These are phyloP conservation scores for Chitala chitala DNA, from an alignment of 2,113 vertebrate species.

Conservation along the genomic window DNA sequence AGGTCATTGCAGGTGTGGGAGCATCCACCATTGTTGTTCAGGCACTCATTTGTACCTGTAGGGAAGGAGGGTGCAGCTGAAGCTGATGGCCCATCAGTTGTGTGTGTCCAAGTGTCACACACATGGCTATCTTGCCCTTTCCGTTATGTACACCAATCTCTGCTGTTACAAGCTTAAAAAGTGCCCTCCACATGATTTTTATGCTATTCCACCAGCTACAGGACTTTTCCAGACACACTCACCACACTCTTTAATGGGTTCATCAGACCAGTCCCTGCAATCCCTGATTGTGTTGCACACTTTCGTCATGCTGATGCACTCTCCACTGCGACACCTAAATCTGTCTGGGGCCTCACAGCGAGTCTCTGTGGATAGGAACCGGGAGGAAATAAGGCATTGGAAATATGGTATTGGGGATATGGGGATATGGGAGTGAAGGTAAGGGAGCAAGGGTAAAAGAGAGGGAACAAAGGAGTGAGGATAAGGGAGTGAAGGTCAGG, in stretches of 20 bases:
- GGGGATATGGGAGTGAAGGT: no score
- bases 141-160: no score
- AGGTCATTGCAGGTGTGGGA: constrained; percentile 71
- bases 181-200: no score
- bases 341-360: constrained; percentile 59
- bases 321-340: constrained; percentile 73
- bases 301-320: constrained; percentile 70
- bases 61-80: background rate
- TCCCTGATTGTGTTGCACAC: constrained; percentile 68
- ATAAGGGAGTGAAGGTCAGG: no score
- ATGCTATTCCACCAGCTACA: no score
- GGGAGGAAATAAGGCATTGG: background rate
- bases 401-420: no score
- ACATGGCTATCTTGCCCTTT: no score
- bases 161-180: no score
- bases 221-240: constrained; percentile 39
- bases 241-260: constrained; percentile 74
- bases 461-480: no score
- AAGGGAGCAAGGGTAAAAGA: background rate
- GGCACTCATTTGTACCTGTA: constrained; percentile 74
- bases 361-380: constrained; percentile 50
- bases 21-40: constrained; percentile 66
- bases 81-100: no score
- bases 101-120: no score
- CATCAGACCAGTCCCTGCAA: constrained; percentile 76